Conservation (phyloP, 2,888 invertebrate species). For the Lomographa bimaculata region DNA sequence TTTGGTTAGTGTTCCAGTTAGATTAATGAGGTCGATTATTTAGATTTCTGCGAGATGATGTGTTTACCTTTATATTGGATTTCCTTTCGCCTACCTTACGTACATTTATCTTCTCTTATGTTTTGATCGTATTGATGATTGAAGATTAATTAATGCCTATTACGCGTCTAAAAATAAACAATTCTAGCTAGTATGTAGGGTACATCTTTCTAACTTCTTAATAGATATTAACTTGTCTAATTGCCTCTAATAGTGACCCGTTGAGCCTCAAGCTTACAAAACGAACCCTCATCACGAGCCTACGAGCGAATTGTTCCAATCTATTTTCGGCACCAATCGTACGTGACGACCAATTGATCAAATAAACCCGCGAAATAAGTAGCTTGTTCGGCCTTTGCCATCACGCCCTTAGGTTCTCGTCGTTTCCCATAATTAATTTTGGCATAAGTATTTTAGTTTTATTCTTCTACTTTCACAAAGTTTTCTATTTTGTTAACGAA, state of each 20-base stretch:
- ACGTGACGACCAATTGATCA: constrained; percentile 31
- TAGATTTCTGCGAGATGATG: too few relatives aligned
- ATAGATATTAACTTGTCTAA: constrained; percentile 12
- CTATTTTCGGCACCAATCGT: constrained; percentile 21
- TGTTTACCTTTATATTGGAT: neutral
- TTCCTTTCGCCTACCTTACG: too few relatives aligned
- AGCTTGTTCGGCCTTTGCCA: constrained; percentile 21
- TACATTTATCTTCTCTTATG: constrained; percentile 7
- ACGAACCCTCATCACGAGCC: constrained; percentile 4
- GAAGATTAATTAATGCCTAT: too few relatives aligned
- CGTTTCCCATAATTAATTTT: too few relatives aligned
- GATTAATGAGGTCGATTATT: neutral
- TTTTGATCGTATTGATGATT: too few relatives aligned
- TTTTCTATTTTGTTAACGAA: too few relatives aligned
- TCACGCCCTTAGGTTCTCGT: constrained; percentile 20
- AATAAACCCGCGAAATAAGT: constrained; percentile 22
- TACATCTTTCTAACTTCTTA: too few relatives aligned
- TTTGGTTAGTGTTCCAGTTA: constrained; percentile 5
- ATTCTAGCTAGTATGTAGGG: too few relatives aligned
- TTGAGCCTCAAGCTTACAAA: constrained; percentile 9
- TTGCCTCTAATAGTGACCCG: constrained; percentile 23
- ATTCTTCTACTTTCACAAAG: constrained; percentile 10
- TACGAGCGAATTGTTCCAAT: constrained; percentile 9
- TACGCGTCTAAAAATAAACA: too few relatives aligned
- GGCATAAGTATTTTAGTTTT: constrained; percentile 14